These are phyloP conservation scores for Chrysomallon squamiferum DNA, from an alignment of 1,140 invertebrate species.

Conservation along the genomic window DNA sequence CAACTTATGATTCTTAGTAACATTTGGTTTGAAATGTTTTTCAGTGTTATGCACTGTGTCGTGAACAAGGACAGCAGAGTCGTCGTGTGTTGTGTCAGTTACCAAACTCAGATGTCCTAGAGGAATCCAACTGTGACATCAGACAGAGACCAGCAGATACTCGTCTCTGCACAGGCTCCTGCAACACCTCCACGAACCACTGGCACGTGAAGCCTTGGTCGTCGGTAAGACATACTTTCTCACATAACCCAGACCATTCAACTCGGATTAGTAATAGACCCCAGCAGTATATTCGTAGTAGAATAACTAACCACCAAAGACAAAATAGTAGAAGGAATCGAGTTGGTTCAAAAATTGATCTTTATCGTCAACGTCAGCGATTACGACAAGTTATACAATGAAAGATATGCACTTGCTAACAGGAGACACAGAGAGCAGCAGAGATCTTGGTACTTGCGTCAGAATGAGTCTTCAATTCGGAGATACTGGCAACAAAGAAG, in stretches of 20 bases:
- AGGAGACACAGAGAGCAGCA: no score
- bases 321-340: no score
- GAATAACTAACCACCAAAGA: no score
- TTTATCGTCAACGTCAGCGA: no score
- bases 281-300: not conserved
- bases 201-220: slow-evolving; percentile 71
- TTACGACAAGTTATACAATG: no score
- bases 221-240: slow-evolving; percentile 62
- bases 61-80: slow-evolving; percentile 69
- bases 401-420: no score
- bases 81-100: slow-evolving; percentile 62
- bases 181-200: slow-evolving; percentile 63
- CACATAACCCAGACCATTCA: not conserved
- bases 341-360: no score
- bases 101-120: slow-evolving; percentile 23
- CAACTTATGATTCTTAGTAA: no score
- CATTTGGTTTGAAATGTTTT: no score
- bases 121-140: slow-evolving; percentile 61
- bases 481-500: no score
- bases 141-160: slow-evolving; percentile 64
- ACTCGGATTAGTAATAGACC: not conserved
- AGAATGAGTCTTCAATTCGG: no score
- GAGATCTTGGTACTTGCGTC: no score
- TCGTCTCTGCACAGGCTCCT: slow-evolving; percentile 68
- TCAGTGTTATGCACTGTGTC: slow-evolving; percentile 41